phyloP scores from a whole-genome alignment of 2,888 invertebrate genomes.

The Hypselothyrea guttata region DNA sequence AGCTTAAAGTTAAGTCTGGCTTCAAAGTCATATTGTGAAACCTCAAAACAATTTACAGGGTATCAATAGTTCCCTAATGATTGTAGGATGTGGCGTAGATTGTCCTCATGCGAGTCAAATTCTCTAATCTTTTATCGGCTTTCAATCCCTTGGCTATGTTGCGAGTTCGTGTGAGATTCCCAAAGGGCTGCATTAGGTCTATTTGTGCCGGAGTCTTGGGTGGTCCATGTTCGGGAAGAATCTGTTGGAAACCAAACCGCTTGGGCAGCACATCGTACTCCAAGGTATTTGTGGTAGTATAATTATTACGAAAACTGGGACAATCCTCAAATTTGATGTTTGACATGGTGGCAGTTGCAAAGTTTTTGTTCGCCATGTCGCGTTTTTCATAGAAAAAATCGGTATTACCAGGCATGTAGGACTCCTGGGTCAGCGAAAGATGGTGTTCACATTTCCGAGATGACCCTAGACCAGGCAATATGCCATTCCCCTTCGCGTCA shows the following conservation, averaged over 20 bases:
- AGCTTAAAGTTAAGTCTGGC: background rate
- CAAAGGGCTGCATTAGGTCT: conserved; percentile 46
- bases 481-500: conserved; percentile 42
- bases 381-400: conserved; percentile 26
- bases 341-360: conserved; percentile 8
- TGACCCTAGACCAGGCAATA: conserved; percentile 40
- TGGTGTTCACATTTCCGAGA: conserved; percentile 38
- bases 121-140: background rate
- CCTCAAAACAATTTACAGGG: conserved; percentile 2
- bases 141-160: conserved; percentile 8
- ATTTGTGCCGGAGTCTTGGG: conserved; percentile 1
- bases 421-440: conserved; percentile 38
- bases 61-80: background rate
- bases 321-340: conserved; percentile 22
- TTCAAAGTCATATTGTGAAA: conserved; percentile 26
- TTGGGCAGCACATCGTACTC: conserved; percentile 44
- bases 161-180: conserved; percentile 43
- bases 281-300: conserved; percentile 52
- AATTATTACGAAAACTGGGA: conserved; percentile 26
- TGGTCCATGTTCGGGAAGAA: rapidly evolving
- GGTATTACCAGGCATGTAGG: conserved; percentile 19
- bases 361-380: conserved; percentile 32
- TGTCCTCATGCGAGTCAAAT: conserved; percentile 20
- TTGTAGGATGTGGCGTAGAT: conserved; percentile 33
- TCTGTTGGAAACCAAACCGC: background rate